Conservation (phyloP, 2,888 invertebrate species). For the Suillia variegata region DNA sequence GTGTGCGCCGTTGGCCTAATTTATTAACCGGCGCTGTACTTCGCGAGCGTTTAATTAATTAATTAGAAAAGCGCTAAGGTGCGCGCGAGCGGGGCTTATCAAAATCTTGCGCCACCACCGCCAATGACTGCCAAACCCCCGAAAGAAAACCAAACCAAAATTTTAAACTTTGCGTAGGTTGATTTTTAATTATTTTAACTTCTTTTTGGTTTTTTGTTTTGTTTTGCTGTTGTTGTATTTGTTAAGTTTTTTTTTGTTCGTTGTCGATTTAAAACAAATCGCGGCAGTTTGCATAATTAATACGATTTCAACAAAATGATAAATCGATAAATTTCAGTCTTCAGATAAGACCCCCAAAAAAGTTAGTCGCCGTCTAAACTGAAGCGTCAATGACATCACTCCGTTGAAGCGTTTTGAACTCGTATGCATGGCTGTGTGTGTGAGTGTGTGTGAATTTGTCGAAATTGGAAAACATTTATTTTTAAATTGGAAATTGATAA, state of each 20-base stretch:
- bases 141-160: neutral
- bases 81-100: too few species aligned
- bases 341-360: neutral
- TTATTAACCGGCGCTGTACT: neutral
- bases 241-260: too few species aligned
- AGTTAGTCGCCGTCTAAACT: too few species aligned
- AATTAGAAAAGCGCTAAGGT: too few species aligned
- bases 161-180: constrained; percentile 10
- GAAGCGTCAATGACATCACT: constrained; percentile 31
- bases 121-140: neutral
- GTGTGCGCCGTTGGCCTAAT: neutral
- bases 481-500: neutral
- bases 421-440: too few species aligned
- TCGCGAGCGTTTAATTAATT: too few species aligned
- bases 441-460: too few species aligned
- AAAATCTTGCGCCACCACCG: neutral
- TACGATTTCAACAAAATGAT: constrained; percentile 29
- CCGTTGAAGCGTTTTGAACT: constrained; percentile 11
- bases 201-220: too few species aligned
- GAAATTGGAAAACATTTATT: too few species aligned
- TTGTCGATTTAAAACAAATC: constrained; percentile 13
- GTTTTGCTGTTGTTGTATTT: too few species aligned
- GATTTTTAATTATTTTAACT: constrained; percentile 10
- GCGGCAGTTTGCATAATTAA: constrained; percentile 44
- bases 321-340: constrained; percentile 22